Percentiles rank a stretch among this genome's conserved stretches.
phyloP scores from a whole-genome alignment of 2,888 invertebrate species.

The Platycheirus rosarum region DNA sequence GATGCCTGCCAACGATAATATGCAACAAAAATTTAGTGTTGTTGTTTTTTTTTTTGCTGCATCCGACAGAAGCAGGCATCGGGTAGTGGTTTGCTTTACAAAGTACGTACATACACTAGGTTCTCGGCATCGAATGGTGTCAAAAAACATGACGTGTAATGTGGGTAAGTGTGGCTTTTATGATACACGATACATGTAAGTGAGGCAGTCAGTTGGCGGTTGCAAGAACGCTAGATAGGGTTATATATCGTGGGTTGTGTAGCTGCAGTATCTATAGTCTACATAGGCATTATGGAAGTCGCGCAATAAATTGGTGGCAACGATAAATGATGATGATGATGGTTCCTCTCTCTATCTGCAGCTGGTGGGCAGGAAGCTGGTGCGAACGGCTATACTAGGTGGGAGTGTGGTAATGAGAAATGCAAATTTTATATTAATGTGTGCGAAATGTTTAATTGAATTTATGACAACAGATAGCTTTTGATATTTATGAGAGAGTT shows the following conservation, averaged over 20 bases:
- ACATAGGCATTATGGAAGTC: conserved; percentile 13
- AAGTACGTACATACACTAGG: conserved; percentile 7
- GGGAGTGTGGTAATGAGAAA: conserved; percentile 71
- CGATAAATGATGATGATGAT: conserved; percentile 63
- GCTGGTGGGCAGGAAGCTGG: conserved; percentile 47
- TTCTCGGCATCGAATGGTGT: conserved; percentile 68
- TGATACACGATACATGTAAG: conserved; percentile 63
- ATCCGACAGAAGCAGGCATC: conserved; percentile 21
- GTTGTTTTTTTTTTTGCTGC: conserved; percentile 11
- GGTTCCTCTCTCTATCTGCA: conserved; percentile 17
- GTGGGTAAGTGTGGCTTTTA: conserved; percentile 74
- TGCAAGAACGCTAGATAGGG: conserved; percentile 48
- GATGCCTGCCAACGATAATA: conserved; percentile 61
- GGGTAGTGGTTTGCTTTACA: conserved; percentile 28
- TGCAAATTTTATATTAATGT: conserved; percentile 58
- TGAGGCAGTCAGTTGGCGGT: conserved; percentile 59
- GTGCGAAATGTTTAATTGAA: conserved; percentile 53
- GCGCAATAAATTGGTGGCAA: conserved; percentile 56
- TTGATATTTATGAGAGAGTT: conserved; percentile 48
- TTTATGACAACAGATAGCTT: conserved; percentile 41
- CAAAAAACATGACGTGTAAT: conserved; percentile 73
- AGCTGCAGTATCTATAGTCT: neutral
- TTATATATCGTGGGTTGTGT: conserved; percentile 16
- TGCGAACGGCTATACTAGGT: conserved; percentile 47
- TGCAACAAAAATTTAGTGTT: conserved; percentile 33